A percentile compares a stretch with the other conserved stretches of the same genome.
Conservation (phyloP, 2,888 invertebrate genomes). For the Caenorhabditis sp. region DNA sequence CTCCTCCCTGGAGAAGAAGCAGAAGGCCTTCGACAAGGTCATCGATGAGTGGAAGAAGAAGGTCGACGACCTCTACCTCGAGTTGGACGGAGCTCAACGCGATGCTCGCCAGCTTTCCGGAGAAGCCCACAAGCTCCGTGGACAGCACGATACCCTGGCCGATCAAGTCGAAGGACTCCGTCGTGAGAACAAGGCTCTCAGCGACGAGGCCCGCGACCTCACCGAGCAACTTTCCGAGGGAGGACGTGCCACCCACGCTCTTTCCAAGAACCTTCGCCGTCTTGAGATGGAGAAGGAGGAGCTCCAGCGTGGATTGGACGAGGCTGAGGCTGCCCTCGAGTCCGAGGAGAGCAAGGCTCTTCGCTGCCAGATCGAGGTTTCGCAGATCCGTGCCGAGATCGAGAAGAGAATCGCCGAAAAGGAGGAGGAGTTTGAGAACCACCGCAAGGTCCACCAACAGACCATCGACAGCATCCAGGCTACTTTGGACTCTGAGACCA, state of each 20-base stretch:
- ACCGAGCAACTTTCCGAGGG: conserved; percentile 86
- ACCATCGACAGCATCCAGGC: conserved; percentile 99
- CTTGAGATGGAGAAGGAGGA: conserved; percentile 99
- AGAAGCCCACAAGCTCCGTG: conserved; percentile 85
- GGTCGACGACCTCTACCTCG: conserved; percentile 92
- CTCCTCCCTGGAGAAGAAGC: conserved; percentile 96
- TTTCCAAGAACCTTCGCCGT: conserved; percentile 98
- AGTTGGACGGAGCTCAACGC: conserved; percentile 98
- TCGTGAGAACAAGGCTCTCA: conserved; percentile 93
- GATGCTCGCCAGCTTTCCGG: conserved; percentile 99
- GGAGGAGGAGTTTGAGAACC: conserved; percentile 99
- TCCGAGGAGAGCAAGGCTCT: conserved; percentile 93
- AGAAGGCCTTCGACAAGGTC: conserved; percentile 96
- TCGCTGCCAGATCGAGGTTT: conserved; percentile 87
- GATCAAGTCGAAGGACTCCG: conserved; percentile 92
- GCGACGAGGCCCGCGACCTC: conserved; percentile 88
- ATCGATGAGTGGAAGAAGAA: conserved; percentile 99
- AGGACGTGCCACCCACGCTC: conserved; percentile 98
- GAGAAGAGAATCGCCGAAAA: conserved; percentile 99
- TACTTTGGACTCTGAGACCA: conserved; percentile 93
- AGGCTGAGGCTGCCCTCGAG: conserved; percentile 94
- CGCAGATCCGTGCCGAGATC: conserved; percentile 98
- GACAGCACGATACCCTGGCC: conserved; percentile 74
- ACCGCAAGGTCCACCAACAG: conserved; percentile 88
- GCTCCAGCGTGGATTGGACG: conserved; percentile 88